phyloP scores from a whole-genome alignment of 2,113 vertebrate species.

The Ameiurus melas region DNA sequence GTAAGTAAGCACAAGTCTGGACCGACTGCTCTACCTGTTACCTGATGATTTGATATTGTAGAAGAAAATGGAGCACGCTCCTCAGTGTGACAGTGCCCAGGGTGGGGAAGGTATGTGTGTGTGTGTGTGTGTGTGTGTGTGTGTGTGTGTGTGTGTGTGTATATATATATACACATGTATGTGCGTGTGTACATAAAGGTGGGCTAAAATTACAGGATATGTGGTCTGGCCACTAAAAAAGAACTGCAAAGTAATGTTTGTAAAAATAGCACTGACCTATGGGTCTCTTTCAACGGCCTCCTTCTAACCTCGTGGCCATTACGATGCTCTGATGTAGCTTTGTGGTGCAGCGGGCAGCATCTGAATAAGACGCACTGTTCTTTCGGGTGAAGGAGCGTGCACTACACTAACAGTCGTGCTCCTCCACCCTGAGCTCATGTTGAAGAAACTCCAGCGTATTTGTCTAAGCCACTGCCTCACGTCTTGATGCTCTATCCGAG shows the following conservation, averaged over 20 bases:
- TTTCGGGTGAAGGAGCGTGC: constrained; percentile 30
- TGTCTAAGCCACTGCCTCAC: constrained; percentile 47
- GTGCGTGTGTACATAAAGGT: constrained; percentile 38
- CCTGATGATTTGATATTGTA: constrained; percentile 25
- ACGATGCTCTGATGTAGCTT: constrained; percentile 47
- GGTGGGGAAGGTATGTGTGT: constrained; percentile 44
- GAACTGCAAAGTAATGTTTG: constrained; percentile 67
- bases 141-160: too few relatives aligned
- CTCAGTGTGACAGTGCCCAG: constrained; percentile 42
- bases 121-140: too few relatives aligned
- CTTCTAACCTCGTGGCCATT: constrained; percentile 54
- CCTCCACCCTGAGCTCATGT: constrained; percentile 46
- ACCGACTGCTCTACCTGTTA: background rate
- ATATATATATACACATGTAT: too few relatives aligned
- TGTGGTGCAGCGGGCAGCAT: constrained; percentile 46
- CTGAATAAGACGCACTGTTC: constrained; percentile 57
- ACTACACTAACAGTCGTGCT: constrained; percentile 37
- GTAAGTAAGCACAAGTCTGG: background rate
- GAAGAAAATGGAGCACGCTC: constrained; percentile 27
- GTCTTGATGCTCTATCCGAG: constrained; percentile 42
- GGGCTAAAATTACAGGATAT: constrained; percentile 67
- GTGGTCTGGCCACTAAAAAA: constrained; percentile 59
- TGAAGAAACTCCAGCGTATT: constrained; percentile 52
- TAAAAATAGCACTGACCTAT: constrained; percentile 70
- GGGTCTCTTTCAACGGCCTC: constrained; percentile 56